Conservation (phyloP, 2,888 invertebrate species). For the Polyommatus iphigenia region DNA sequence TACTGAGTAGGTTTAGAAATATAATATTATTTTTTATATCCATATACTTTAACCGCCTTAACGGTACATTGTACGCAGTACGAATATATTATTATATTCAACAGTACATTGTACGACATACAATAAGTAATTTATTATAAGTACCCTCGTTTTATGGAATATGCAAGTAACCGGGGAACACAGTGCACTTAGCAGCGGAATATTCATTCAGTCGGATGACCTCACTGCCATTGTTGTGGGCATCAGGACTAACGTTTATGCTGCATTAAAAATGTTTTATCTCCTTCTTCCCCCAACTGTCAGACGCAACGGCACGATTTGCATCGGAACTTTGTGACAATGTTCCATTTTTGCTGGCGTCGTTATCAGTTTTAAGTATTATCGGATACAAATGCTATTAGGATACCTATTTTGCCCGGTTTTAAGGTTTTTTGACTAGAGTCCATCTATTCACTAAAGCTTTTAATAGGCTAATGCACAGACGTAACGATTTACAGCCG, state of each 20-base stretch:
- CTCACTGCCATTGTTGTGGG: conserved; percentile 37
- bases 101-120: background rate
- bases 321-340: background rate
- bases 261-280: conserved; percentile 21
- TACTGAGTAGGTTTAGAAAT: no score
- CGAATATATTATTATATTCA: background rate
- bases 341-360: background rate
- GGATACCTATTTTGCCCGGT: no score
- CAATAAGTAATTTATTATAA: conserved; percentile 11
- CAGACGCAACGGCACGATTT: background rate
- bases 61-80: background rate
- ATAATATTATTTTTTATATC: no score
- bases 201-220: conserved; percentile 44
- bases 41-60: background rate
- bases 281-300: background rate
- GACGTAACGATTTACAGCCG: no score
- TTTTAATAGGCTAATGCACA: no score
- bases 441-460: no score
- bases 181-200: conserved; percentile 45
- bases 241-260: conserved; percentile 9
- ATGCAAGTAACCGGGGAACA: conserved; percentile 35
- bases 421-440: no score
- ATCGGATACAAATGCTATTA: no score
- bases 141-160: conserved; percentile 19
- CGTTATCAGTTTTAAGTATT: background rate